Evolutionary conservation across 2,888 invertebrate species (phyloP).

Genomic region (Acleris emargana): DNA sequence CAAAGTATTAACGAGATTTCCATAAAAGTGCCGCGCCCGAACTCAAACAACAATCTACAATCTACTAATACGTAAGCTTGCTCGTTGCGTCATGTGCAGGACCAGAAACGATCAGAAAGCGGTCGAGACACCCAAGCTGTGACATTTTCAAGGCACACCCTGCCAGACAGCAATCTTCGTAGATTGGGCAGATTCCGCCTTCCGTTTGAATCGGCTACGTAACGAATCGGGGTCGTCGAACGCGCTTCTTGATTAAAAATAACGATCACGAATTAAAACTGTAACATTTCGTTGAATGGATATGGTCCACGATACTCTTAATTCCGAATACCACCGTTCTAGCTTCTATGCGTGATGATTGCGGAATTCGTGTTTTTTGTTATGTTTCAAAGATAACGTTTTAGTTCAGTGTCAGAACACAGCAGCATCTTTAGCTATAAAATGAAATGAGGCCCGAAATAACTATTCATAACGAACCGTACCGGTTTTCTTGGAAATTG

Average conservation of each 20-base stretch:
- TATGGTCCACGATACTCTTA: constrained; percentile 41
- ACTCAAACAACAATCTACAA: constrained; percentile 41
- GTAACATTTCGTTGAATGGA: constrained; percentile 50
- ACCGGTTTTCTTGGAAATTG: constrained; percentile 20
- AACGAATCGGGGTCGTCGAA: constrained; percentile 57
- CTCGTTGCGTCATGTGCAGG: constrained; percentile 42
- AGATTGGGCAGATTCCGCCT: constrained; percentile 47
- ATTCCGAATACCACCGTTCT: constrained; percentile 39
- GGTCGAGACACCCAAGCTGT: constrained; percentile 32
- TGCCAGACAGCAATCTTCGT: constrained; percentile 43
- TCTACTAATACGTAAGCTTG: constrained; percentile 42
- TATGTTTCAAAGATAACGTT: constrained; percentile 35
- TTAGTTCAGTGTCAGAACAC: constrained; percentile 25
- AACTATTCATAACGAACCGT: constrained; percentile 20
- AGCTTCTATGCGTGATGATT: constrained; percentile 35
- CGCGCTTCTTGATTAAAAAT: constrained; percentile 60
- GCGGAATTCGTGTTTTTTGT: constrained; percentile 37
- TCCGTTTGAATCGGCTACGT: constrained; percentile 51
- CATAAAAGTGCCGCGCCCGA: constrained; percentile 39
- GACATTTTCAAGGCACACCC: constrained; percentile 39
- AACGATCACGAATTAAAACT: constrained; percentile 56
- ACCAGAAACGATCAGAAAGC: constrained; percentile 26
- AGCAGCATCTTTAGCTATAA: constrained; percentile 25
- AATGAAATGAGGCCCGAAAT: constrained; percentile 26
- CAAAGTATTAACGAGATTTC: constrained; percentile 44